Evolutionary conservation across 2,888 invertebrate genomes (phyloP).

Genomic region (Danaus chrysippus): DNA sequence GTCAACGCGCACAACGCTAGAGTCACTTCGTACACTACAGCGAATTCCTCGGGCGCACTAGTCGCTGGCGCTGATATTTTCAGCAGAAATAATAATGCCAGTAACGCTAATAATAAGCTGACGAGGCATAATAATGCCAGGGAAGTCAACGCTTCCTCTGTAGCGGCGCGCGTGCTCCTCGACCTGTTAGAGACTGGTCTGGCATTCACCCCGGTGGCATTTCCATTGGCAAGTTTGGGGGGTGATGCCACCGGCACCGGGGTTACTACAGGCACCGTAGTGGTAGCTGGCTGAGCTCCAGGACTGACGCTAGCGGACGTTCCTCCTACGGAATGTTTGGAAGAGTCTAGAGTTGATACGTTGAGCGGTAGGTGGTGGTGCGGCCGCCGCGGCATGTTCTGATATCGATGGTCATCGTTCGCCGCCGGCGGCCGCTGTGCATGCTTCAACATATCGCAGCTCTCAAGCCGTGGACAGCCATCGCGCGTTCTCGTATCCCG

Average conservation of each 20-base stretch:
- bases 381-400: slow-evolving; percentile 79
- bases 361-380: slow-evolving; percentile 82
- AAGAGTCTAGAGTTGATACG: slow-evolving; percentile 82
- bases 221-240: slow-evolving; percentile 73
- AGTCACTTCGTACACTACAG: slow-evolving; percentile 94
- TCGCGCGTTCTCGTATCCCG: slow-evolving; percentile 66
- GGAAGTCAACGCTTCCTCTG: slow-evolving; percentile 89
- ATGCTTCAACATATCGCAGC: slow-evolving; percentile 84
- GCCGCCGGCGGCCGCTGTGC: slow-evolving; percentile 80
- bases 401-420: slow-evolving; percentile 76
- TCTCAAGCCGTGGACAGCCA: slow-evolving; percentile 66
- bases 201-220: slow-evolving; percentile 76
- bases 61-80: slow-evolving; percentile 87
- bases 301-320: slow-evolving; percentile 79
- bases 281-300: slow-evolving; percentile 58
- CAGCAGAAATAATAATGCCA: slow-evolving; percentile 90
- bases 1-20: slow-evolving; percentile 93
- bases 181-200: slow-evolving; percentile 56
- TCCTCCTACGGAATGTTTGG: slow-evolving; percentile 81
- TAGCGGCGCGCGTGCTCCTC: slow-evolving; percentile 60
- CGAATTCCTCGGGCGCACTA: slow-evolving; percentile 86
- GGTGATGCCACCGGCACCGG: slow-evolving; percentile 60
- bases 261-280: slow-evolving; percentile 49
- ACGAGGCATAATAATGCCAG: slow-evolving; percentile 91
- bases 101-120: slow-evolving; percentile 88